A percentile compares a stretch with the other conserved stretches of the same genome.
Conservation (phyloP, 1,140 invertebrate species). For the Anagrus nilaparvatae region DNA sequence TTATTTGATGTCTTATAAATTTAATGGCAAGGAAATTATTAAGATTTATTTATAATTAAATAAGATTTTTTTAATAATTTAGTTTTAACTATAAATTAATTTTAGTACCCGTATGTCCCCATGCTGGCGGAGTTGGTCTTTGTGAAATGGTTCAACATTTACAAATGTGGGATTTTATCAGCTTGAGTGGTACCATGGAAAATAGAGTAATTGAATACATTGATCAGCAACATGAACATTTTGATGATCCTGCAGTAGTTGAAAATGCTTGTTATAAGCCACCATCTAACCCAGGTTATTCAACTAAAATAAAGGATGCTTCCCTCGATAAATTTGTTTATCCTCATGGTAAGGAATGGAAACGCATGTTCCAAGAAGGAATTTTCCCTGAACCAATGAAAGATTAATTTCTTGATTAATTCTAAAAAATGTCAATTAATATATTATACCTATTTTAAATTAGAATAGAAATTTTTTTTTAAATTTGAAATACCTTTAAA, state of each 20-base stretch:
- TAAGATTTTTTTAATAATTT: not conserved
- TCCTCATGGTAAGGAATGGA: conserved; percentile 67
- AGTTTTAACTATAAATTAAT: conserved; percentile 14
- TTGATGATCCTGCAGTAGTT: conserved; percentile 61
- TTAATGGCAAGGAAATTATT: conserved; percentile 50
- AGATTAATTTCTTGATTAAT: too few relatives aligned
- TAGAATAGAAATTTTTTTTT: too few relatives aligned
- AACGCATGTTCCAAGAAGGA: conserved; percentile 47
- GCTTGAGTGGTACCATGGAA: conserved; percentile 57
- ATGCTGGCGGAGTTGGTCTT: conserved; percentile 84
- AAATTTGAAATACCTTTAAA: too few relatives aligned
- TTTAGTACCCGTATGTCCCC: conserved; percentile 83
- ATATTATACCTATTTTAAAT: too few relatives aligned
- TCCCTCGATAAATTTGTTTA: conserved; percentile 59
- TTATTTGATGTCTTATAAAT: conserved; percentile 77
- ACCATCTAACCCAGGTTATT: conserved; percentile 68
- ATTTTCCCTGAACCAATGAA: conserved; percentile 33
- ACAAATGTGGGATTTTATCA: conserved; percentile 79
- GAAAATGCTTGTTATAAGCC: conserved; percentile 58
- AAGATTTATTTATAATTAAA: not conserved
- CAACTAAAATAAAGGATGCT: conserved; percentile 60
- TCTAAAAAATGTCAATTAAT: too few relatives aligned
- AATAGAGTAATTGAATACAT: conserved; percentile 75
- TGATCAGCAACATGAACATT: conserved; percentile 83
- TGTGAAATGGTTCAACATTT: conserved; percentile 91